A percentile compares a stretch with the other conserved stretches of the same genome.
These are phyloP conservation scores for Andricus curvator DNA, from an alignment of 2,888 invertebrate genomes.

Conservation along the genomic window DNA sequence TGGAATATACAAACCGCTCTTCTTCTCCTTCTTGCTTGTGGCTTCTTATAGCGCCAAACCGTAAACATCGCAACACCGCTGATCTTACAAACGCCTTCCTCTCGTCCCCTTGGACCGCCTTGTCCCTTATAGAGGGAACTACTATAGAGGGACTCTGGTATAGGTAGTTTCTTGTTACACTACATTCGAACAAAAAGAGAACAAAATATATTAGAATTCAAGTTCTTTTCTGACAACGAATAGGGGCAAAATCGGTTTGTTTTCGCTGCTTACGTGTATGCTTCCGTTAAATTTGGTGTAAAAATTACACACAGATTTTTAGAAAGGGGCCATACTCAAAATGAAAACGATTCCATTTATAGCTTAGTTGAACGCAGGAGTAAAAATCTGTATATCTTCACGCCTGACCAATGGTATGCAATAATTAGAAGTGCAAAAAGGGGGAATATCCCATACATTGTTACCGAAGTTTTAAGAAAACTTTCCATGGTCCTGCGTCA, in stretches of 20 bases:
- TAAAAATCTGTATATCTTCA: slow-evolving; percentile 51
- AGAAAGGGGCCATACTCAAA: slow-evolving; percentile 62
- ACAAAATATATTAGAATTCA: slow-evolving; percentile 55
- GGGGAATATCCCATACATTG: slow-evolving; percentile 39
- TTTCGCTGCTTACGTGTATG: slow-evolving; percentile 59
- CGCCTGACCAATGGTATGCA: slow-evolving; percentile 46
- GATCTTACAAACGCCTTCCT: no score
- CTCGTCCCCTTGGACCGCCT: no score
- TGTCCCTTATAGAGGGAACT: no score
- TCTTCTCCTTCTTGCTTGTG: no score
- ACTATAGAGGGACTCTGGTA: no score
- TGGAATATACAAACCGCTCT: no score
- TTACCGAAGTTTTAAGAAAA: slow-evolving; percentile 43
- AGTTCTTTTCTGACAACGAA: slow-evolving; percentile 65
- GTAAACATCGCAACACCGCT: no score
- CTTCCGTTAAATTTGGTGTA: slow-evolving; percentile 55
- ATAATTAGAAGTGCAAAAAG: slow-evolving; percentile 48
- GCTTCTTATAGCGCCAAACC: no score
- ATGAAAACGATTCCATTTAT: slow-evolving; percentile 63
- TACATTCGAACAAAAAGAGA: slow-evolving; percentile 45
- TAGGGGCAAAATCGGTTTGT: slow-evolving; percentile 62
- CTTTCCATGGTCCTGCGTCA: slow-evolving; percentile 15
- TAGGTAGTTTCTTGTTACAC: slow-evolving; percentile 53
- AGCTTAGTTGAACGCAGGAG: slow-evolving; percentile 56
- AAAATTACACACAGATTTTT: slow-evolving; percentile 61